A percentile compares a stretch with the other conserved stretches of the same genome.
phyloP scores from a whole-genome alignment of 2,888 invertebrate genomes.

The Epicampocera succincta region DNA sequence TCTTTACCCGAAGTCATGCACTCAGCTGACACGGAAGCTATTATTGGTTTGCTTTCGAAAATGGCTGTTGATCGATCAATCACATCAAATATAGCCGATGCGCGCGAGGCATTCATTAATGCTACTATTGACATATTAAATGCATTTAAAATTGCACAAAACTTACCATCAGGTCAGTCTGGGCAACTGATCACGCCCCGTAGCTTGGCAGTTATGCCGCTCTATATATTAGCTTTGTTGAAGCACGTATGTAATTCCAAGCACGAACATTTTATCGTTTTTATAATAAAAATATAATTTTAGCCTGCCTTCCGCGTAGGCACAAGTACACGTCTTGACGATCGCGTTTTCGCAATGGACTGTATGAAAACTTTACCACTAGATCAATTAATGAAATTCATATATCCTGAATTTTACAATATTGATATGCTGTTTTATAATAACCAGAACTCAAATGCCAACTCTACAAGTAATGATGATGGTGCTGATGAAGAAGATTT shows the following conservation, averaged over 20 bases:
- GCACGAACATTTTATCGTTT: not conserved
- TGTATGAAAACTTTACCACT: slow-evolving; percentile 95
- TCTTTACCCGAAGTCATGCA: slow-evolving; percentile 93
- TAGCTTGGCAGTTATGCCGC: slow-evolving; percentile 90
- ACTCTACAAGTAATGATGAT: slow-evolving; percentile 70
- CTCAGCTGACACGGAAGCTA: slow-evolving; percentile 96
- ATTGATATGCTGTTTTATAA: slow-evolving; percentile 87
- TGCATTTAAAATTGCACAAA: slow-evolving; percentile 87
- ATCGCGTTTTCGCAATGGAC: slow-evolving; percentile 96
- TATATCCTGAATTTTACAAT: slow-evolving; percentile 96
- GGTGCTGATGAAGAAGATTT: slow-evolving; percentile 80
- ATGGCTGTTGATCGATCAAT: slow-evolving; percentile 98
- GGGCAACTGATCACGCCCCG: slow-evolving; percentile 89
- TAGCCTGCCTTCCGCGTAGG: slow-evolving; percentile 95
- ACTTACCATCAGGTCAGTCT: slow-evolving; percentile 84
- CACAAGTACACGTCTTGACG: slow-evolving; percentile 94
- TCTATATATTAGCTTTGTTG: slow-evolving; percentile 93
- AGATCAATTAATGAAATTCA: slow-evolving; percentile 88
- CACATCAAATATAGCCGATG: slow-evolving; percentile 93
- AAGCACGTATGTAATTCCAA: slow-evolving; percentile 87
- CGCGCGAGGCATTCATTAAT: slow-evolving; percentile 97
- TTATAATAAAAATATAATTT: not conserved
- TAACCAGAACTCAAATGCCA: slow-evolving; percentile 75
- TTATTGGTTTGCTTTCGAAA: slow-evolving; percentile 95
- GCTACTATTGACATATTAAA: slow-evolving; percentile 94